phyloP scores from a whole-genome alignment of 2,113 vertebrate genomes.

The Callopanchax toddi region DNA sequence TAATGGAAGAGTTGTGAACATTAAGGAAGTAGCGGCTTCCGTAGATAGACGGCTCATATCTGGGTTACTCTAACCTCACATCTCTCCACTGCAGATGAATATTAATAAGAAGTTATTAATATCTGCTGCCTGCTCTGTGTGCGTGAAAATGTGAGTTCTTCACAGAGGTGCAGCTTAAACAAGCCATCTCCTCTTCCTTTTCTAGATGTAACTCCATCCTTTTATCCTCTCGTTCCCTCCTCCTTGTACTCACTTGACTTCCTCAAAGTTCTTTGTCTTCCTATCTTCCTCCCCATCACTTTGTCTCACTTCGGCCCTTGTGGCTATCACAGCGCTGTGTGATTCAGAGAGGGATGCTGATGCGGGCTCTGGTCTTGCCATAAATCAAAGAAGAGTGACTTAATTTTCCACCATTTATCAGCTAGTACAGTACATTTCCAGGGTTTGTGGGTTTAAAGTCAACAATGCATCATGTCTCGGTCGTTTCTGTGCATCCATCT shows the following conservation, averaged over 20 bases:
- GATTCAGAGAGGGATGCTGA: conserved; percentile 25
- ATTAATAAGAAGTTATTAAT: conserved; percentile 81
- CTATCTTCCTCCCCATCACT: background rate
- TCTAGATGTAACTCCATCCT: conserved; percentile 22
- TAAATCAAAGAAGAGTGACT: conserved; percentile 29
- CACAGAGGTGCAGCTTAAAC: conserved; percentile 58
- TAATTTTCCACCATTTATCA: conserved; percentile 28
- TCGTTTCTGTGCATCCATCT: background rate
- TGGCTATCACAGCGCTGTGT: conserved; percentile 21
- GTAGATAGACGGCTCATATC: conserved; percentile 64
- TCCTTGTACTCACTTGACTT: conserved; percentile 20
- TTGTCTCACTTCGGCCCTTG: conserved; percentile 13
- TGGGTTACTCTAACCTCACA: conserved; percentile 77
- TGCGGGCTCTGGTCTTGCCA: conserved; percentile 5
- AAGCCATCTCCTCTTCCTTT: conserved; percentile 37
- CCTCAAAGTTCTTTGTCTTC: background rate
- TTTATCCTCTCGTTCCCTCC: conserved; percentile 24
- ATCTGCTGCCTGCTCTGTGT: conserved; percentile 68
- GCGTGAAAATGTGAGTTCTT: conserved; percentile 50
- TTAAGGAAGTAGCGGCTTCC: conserved; percentile 30
- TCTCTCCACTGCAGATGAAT: conserved; percentile 79
- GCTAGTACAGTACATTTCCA: conserved; percentile 16
- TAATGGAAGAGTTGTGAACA: background rate
- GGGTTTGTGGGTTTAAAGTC: conserved; percentile 3
- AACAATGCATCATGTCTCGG: conserved; percentile 13